Evolutionary conservation across 1,140 invertebrate species (phyloP).

Genomic region (Ostrea denselamellosa): DNA sequence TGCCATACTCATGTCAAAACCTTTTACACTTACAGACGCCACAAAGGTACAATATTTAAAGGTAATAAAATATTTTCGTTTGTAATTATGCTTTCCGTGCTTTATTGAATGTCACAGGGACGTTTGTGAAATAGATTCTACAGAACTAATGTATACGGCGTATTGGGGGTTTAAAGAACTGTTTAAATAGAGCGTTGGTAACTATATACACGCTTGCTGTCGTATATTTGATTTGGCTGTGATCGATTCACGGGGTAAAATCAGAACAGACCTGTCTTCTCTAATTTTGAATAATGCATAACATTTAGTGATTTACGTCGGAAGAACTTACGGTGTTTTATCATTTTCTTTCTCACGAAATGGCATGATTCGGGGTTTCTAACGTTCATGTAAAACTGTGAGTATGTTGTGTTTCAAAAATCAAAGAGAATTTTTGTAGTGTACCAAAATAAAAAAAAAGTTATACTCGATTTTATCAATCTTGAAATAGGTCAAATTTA

Average conservation of each 20-base stretch:
- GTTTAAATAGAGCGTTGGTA: slow-evolving; percentile 39
- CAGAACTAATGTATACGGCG: not conserved
- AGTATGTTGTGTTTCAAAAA: not conserved
- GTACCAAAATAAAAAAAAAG: too few relatives aligned
- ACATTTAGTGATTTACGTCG: not conserved
- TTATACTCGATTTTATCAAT: too few relatives aligned
- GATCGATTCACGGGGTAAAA: slow-evolving; percentile 5
- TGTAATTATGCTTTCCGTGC: slow-evolving; percentile 10
- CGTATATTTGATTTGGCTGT: slow-evolving; percentile 32
- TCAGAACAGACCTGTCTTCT: slow-evolving; percentile 8
- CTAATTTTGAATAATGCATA: slow-evolving; percentile 12
- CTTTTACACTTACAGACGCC: not conserved
- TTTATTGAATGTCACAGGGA: not conserved
- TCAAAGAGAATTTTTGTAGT: not conserved
- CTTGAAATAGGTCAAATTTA: not conserved
- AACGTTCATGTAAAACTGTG: not conserved
- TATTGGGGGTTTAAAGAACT: slow-evolving; percentile 29
- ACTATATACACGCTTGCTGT: slow-evolving; percentile 14
- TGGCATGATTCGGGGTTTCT: not conserved
- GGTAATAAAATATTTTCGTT: slow-evolving; percentile 28
- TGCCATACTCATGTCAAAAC: not conserved
- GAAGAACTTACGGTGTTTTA: not conserved
- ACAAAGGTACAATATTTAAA: not conserved
- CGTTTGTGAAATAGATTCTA: slow-evolving; percentile 1
- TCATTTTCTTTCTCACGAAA: not conserved